A percentile compares a stretch with the other conserved stretches of the same genome.
Conservation (phyloP, 2,888 invertebrate species). For the Protodeltote pygarga region DNA sequence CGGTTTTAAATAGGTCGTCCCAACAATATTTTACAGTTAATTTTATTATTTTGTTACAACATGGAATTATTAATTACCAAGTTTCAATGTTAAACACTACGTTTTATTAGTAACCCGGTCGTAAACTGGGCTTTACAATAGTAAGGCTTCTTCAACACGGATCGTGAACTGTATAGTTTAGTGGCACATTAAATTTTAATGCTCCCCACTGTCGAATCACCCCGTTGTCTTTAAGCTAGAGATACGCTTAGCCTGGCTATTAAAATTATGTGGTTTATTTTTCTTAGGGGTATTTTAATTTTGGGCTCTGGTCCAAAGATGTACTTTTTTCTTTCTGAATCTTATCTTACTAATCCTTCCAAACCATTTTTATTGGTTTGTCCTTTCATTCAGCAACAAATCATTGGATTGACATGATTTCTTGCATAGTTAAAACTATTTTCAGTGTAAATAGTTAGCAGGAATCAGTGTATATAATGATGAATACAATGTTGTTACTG, state of each 20-base stretch:
- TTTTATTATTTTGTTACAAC: too few species aligned
- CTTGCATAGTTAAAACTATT: too few species aligned
- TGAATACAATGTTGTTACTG: too few species aligned
- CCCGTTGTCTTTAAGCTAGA: constrained; percentile 14
- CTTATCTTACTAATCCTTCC: too few species aligned
- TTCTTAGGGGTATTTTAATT: background rate
- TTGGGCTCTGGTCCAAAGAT: background rate
- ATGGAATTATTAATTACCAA: background rate
- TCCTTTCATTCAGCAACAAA: too few species aligned
- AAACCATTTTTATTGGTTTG: too few species aligned
- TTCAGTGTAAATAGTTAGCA: too few species aligned
- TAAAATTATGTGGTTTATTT: constrained; percentile 7
- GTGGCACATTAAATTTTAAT: constrained; percentile 34
- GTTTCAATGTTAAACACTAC: background rate
- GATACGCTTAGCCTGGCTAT: background rate
- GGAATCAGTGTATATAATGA: too few species aligned
- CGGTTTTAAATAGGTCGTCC: too few species aligned
- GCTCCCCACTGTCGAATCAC: constrained; percentile 18
- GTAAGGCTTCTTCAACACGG: constrained; percentile 13
- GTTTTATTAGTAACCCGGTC: background rate
- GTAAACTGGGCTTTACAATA: constrained; percentile 6
- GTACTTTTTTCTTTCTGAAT: too few species aligned
- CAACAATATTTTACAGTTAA: too few species aligned
- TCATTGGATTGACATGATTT: too few species aligned
- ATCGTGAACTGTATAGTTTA: constrained; percentile 12